phyloP scores from a whole-genome alignment of 2,888 invertebrate species.

The Clanis bilineata region DNA sequence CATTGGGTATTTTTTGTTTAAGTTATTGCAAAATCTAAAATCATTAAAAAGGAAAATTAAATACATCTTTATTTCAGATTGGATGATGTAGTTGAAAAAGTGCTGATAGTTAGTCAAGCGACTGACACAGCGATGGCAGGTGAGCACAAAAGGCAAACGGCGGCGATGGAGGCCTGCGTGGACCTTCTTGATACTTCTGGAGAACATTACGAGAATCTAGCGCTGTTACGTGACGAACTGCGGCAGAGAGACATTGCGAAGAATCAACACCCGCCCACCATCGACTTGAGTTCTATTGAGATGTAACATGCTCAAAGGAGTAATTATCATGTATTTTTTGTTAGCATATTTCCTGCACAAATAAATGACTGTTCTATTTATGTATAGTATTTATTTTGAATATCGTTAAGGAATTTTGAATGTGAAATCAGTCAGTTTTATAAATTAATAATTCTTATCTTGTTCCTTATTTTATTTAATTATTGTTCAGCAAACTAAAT shows the following conservation, averaged over 20 bases:
- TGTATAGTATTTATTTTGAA: background rate
- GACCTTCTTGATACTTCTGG: constrained; percentile 62
- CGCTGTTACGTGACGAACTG: constrained; percentile 61
- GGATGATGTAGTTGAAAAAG: constrained; percentile 67
- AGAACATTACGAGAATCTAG: constrained; percentile 68
- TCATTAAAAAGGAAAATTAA: no score
- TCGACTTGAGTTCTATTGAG: constrained; percentile 50
- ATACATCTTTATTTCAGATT: constrained; percentile 51
- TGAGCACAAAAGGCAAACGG: constrained; percentile 56
- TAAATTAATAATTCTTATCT: no score
- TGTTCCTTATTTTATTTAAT: no score
- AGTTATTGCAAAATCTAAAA: background rate
- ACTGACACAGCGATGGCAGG: constrained; percentile 56
- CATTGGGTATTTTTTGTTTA: background rate
- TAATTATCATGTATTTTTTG: no score
- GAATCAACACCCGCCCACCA: constrained; percentile 54
- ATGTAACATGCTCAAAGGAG: constrained; percentile 24
- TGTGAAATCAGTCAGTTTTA: no score
- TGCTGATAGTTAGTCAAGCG: constrained; percentile 54
- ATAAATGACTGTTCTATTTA: background rate
- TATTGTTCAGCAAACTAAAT: no score
- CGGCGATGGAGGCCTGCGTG: constrained; percentile 56
- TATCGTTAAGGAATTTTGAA: no score
- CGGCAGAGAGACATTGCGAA: constrained; percentile 40
- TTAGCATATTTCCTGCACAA: background rate